These are phyloP conservation scores for Fregetta grallaria DNA, from an alignment of 2,113 vertebrate genomes.

Conservation along the genomic window DNA sequence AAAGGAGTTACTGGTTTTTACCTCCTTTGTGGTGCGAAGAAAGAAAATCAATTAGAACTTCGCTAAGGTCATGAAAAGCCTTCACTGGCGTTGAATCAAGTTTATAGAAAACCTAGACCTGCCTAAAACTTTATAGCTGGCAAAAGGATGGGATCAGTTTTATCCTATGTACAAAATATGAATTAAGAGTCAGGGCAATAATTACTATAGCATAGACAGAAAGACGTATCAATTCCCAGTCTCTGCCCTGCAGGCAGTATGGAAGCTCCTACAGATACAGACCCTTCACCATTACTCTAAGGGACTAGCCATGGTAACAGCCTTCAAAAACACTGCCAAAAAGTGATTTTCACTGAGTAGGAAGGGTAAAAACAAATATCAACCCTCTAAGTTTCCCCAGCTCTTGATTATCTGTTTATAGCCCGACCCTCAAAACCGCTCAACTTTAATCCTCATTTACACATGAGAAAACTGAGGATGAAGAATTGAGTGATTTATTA, in stretches of 20 bases:
- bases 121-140: not conserved
- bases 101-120: not conserved
- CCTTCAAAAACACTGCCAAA: not conserved
- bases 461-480: conserved; percentile 4
- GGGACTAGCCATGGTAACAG: not conserved
- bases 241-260: not conserved
- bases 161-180: not conserved
- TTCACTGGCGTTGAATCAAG: not conserved
- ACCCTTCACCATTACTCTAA: not conserved
- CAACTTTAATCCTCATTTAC: conserved; percentile 25
- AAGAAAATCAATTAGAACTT: conserved; percentile 24
- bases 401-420: conserved; percentile 11
- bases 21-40: not conserved
- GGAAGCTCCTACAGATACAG: not conserved
- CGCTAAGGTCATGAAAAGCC: not conserved
- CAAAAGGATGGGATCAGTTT: not conserved
- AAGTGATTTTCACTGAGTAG: not conserved
- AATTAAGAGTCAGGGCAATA: not conserved
- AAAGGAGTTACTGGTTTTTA: not conserved
- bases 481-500: not conserved
- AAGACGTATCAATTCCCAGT: not conserved
- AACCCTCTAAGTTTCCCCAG: not conserved
- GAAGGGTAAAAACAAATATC: not conserved
- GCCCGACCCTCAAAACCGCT: not conserved
- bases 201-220: not conserved